Evolutionary conservation across 2,888 invertebrate species (phyloP).

Genomic region (Choristoneura rosaceana): DNA sequence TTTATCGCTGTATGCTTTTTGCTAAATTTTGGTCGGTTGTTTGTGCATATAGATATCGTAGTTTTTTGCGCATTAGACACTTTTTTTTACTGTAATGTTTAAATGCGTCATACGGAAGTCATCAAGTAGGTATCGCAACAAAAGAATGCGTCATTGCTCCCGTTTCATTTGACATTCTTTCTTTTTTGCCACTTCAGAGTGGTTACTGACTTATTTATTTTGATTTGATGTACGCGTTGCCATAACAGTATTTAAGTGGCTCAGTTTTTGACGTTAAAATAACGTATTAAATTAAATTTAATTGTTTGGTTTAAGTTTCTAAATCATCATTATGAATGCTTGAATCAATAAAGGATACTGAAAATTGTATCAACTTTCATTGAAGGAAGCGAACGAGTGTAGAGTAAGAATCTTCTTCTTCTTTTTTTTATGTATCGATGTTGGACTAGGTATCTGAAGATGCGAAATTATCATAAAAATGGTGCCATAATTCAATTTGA

Average conservation of each 20-base stretch:
- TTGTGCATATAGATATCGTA: not conserved
- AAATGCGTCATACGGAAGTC: not conserved
- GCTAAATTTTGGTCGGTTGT: not conserved
- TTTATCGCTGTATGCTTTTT: constrained; percentile 2
- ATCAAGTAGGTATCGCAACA: constrained; percentile 2
- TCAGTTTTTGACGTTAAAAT: too few species aligned
- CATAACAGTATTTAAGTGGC: too few species aligned
- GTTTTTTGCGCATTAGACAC: not conserved
- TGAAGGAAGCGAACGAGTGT: too few species aligned
- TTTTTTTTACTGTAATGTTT: not conserved
- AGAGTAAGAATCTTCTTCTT: too few species aligned
- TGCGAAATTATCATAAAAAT: too few species aligned
- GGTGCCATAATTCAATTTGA: too few species aligned
- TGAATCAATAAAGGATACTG: too few species aligned
- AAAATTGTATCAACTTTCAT: too few species aligned
- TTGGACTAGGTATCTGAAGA: too few species aligned
- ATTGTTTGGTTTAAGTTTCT: not conserved
- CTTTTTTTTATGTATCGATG: too few species aligned
- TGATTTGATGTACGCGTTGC: not conserved
- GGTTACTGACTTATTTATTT: not conserved
- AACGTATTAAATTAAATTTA: not conserved
- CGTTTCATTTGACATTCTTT: not conserved
- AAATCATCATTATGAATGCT: too few species aligned
- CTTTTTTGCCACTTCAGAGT: not conserved
- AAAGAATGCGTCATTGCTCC: not conserved